Percentiles rank a stretch among this genome's conserved stretches.
Evolutionary conservation across 2,113 vertebrate genomes (phyloP).

Genomic region (Heterocephalus glaber): DNA sequence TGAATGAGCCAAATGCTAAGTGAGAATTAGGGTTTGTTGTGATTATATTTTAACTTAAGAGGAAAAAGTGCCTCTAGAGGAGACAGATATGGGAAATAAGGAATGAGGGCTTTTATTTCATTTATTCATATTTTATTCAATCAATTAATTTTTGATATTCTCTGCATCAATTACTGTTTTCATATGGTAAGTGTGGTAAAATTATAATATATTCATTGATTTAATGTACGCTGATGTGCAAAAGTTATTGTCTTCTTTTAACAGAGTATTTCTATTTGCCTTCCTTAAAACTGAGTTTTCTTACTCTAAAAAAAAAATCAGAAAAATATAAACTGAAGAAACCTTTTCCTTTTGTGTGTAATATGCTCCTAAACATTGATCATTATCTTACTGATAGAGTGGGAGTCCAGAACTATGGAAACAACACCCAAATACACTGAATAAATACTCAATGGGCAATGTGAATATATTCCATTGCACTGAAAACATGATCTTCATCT

Average conservation of each 20-base stretch:
- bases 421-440: background rate
- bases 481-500: background rate
- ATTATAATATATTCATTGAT: background rate
- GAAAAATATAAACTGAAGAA: background rate
- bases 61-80: background rate
- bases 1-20: slow-evolving; percentile 22
- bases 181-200: background rate
- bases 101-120: background rate
- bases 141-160: background rate
- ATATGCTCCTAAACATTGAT: background rate
- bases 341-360: background rate
- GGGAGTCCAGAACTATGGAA: background rate
- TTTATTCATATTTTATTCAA: background rate
- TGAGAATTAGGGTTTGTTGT: background rate
- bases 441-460: background rate
- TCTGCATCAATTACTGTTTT: background rate
- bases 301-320: background rate
- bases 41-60: slow-evolving; percentile 20
- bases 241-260: background rate
- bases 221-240: background rate
- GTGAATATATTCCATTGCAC: background rate
- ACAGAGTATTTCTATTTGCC: background rate
- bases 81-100: background rate
- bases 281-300: slow-evolving; percentile 15
- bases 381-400: background rate